Conservation (phyloP, 2,113 vertebrate genomes). For the Leiothrix lutea region DNA sequence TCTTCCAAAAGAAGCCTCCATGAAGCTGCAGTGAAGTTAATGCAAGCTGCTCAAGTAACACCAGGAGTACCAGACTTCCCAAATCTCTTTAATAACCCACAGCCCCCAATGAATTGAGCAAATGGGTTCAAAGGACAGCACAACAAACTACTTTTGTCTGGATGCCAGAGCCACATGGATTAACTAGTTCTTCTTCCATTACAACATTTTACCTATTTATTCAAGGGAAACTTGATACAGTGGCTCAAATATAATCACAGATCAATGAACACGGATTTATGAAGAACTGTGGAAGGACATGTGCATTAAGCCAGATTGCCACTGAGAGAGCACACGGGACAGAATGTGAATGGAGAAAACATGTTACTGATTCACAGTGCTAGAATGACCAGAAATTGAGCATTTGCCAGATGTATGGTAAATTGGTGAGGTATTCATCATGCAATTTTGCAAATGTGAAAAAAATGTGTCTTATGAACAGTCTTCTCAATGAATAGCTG, state of each 20-base stretch:
- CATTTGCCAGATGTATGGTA: background rate
- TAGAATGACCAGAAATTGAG: background rate
- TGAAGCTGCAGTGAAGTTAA: background rate
- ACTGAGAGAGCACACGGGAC: background rate
- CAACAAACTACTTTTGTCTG: constrained; percentile 40
- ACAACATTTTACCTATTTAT: background rate
- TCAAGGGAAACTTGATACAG: constrained; percentile 18
- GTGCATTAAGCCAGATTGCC: background rate
- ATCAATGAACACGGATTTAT: background rate
- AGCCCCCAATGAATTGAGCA: background rate
- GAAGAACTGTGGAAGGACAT: background rate
- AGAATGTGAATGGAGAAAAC: constrained; percentile 5
- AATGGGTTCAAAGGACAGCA: constrained; percentile 45
- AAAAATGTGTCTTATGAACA: background rate
- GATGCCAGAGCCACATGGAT: constrained; percentile 14
- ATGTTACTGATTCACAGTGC: background rate
- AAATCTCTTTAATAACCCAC: constrained; percentile 2
- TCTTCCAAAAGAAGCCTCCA: background rate
- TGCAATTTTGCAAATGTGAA: background rate
- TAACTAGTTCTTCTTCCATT: constrained; percentile 28
- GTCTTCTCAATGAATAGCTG: background rate
- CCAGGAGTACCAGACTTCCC: background rate
- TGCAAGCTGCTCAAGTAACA: background rate
- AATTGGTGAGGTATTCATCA: background rate
- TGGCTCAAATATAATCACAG: background rate